These are phyloP conservation scores for Trissolcus basalis DNA, from an alignment of 1,140 invertebrate genomes.

Conservation along the genomic window DNA sequence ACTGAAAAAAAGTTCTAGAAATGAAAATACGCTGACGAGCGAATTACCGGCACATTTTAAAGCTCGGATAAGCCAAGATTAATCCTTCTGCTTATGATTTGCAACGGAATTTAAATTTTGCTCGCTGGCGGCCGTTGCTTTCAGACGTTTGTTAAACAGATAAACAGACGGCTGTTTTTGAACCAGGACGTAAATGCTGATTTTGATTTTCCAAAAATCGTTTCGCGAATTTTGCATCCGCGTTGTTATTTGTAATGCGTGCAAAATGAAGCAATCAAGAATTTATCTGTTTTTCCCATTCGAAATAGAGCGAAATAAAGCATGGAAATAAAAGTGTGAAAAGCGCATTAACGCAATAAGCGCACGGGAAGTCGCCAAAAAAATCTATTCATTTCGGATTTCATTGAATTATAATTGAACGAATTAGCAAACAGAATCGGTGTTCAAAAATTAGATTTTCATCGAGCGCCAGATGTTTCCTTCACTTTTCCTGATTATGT, in stretches of 20 bases:
- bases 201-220: too few relatives aligned
- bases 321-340: too few relatives aligned
- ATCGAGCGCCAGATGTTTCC: slow-evolving; percentile 64
- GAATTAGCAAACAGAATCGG: slow-evolving; percentile 64
- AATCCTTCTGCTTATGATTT: slow-evolving; percentile 55
- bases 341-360: too few relatives aligned
- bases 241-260: too few relatives aligned
- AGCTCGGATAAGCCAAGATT: slow-evolving; percentile 53
- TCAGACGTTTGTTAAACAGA: slow-evolving; percentile 40
- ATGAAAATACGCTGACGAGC: slow-evolving; percentile 50
- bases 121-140: slow-evolving; percentile 33
- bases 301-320: too few relatives aligned
- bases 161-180: slow-evolving; percentile 31
- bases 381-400: slow-evolving; percentile 55
- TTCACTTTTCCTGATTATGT: slow-evolving; percentile 58
- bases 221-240: too few relatives aligned
- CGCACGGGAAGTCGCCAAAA: slow-evolving; percentile 5
- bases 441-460: slow-evolving; percentile 69
- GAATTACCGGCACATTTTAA: slow-evolving; percentile 58
- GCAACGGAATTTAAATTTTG: slow-evolving; percentile 49
- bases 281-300: too few relatives aligned
- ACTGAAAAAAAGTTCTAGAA: slow-evolving; percentile 44
- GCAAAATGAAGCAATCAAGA: too few relatives aligned
- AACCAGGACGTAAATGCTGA: background rate
- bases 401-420: slow-evolving; percentile 61